These are phyloP conservation scores for Dasypolia templi DNA, from an alignment of 2,888 invertebrate species.

Conservation along the genomic window DNA sequence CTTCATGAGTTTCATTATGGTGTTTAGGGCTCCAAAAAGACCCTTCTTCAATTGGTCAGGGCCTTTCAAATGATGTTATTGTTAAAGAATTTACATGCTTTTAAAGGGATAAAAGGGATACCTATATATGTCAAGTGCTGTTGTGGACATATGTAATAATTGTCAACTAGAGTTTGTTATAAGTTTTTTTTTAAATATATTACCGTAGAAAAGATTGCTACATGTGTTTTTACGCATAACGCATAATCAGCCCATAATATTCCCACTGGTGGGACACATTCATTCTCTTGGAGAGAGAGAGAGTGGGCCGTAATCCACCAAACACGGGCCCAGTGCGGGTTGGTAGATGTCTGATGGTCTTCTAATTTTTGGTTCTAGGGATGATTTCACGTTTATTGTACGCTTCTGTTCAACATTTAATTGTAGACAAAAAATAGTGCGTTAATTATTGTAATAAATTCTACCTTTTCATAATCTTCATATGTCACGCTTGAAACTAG, in stretches of 20 bases:
- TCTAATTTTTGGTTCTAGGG: not conserved
- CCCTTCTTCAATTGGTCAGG: slow-evolving; percentile 19
- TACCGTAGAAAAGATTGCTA: not conserved
- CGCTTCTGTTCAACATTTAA: not conserved
- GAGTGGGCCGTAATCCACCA: not conserved
- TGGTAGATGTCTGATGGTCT: not conserved
- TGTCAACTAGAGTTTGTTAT: slow-evolving; percentile 28
- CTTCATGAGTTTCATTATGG: slow-evolving; percentile 41
- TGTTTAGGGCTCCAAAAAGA: slow-evolving; percentile 12
- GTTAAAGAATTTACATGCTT: slow-evolving; percentile 18
- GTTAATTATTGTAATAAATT: not conserved
- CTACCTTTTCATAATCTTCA: not conserved
- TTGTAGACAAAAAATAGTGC: not conserved
- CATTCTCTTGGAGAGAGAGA: too few species aligned
- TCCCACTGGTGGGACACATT: not conserved
- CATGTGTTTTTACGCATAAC: not conserved
- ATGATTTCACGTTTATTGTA: not conserved
- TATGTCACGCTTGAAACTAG: not conserved
- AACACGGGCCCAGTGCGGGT: not conserved
- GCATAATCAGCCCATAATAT: not conserved
- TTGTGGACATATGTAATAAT: slow-evolving; percentile 5
- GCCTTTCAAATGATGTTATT: slow-evolving; percentile 15
- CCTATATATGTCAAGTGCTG: slow-evolving; percentile 46
- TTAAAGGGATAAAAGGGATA: slow-evolving; percentile 1
- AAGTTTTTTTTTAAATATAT: slow-evolving; percentile 21